Conservation (phyloP, 2,888 invertebrate genomes). For the Lottia gigantea region DNA sequence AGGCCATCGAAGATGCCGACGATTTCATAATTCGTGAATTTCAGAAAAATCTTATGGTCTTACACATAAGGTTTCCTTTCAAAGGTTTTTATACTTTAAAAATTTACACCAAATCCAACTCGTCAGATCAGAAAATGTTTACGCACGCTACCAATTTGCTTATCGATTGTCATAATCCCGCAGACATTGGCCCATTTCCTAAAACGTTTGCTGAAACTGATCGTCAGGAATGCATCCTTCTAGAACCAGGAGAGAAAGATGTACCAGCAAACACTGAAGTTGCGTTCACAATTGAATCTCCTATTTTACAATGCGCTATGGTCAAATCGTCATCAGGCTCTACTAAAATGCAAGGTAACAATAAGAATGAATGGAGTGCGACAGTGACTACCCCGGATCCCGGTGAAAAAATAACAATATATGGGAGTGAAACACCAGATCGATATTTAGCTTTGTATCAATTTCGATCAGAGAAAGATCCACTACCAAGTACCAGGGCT, state of each 20-base stretch:
- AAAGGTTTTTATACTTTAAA: neutral
- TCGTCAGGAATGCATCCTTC: neutral
- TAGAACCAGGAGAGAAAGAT: conserved; percentile 1
- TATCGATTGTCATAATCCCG: neutral
- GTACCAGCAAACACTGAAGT: neutral
- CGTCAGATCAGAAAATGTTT: neutral
- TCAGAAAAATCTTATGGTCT: conserved; percentile 3
- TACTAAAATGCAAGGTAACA: neutral
- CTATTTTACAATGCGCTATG: conserved; percentile 4
- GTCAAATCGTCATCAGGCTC: neutral
- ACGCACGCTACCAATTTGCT: neutral
- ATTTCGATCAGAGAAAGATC: neutral
- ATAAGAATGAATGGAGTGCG: neutral
- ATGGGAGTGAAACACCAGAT: neutral
- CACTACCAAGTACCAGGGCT: neutral
- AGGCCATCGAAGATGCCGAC: neutral
- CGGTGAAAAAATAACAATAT: neutral
- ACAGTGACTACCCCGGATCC: neutral
- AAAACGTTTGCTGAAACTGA: neutral
- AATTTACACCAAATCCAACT: neutral
- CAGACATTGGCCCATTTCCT: neutral
- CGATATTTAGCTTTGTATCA: neutral
- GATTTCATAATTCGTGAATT: neutral
- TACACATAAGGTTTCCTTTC: neutral
- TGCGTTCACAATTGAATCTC: neutral